phyloP scores from a whole-genome alignment of 2,888 invertebrate genomes.

The Aspidiotus rigidus region DNA sequence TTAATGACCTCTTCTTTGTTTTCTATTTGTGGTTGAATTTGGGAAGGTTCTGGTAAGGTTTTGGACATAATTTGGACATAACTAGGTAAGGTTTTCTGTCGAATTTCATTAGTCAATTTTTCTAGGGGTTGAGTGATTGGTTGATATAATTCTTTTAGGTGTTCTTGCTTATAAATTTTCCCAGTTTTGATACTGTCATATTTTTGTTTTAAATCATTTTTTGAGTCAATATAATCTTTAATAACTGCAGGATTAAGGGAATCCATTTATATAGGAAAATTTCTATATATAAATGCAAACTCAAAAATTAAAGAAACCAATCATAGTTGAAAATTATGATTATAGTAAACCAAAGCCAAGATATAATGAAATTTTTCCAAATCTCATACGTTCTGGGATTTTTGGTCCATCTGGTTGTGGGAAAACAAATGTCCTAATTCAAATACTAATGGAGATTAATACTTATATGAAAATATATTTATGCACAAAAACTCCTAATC shows the following conservation, averaged over 20 bases:
- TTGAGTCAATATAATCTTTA: not conserved
- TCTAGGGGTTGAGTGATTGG: not conserved
- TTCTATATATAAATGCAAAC: not conserved
- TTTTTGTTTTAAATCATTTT: constrained; percentile 12
- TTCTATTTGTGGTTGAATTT: not conserved
- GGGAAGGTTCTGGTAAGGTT: constrained; percentile 5
- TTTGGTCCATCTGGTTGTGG: not conserved
- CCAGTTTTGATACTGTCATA: constrained; percentile 1
- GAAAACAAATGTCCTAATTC: constrained; percentile 1
- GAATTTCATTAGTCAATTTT: not conserved
- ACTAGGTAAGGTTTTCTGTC: not conserved
- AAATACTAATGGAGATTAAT: not conserved
- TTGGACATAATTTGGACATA: constrained; percentile 7
- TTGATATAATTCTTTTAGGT: not conserved
- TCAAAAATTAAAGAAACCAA: too few relatives aligned
- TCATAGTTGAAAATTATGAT: too few relatives aligned
- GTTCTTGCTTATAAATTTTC: constrained; percentile 1
- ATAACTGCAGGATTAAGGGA: not conserved
- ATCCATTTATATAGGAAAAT: constrained; percentile 4
- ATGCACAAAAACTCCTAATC: not conserved
- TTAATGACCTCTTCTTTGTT: constrained; percentile 2
- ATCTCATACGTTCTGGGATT: constrained; percentile 3
- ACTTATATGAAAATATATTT: not conserved
- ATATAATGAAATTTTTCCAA: not conserved
- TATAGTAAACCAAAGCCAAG: too few relatives aligned